Conservation (phyloP, 2,797 vertebrate genomes). For the Micrastur ruficollis region DNA sequence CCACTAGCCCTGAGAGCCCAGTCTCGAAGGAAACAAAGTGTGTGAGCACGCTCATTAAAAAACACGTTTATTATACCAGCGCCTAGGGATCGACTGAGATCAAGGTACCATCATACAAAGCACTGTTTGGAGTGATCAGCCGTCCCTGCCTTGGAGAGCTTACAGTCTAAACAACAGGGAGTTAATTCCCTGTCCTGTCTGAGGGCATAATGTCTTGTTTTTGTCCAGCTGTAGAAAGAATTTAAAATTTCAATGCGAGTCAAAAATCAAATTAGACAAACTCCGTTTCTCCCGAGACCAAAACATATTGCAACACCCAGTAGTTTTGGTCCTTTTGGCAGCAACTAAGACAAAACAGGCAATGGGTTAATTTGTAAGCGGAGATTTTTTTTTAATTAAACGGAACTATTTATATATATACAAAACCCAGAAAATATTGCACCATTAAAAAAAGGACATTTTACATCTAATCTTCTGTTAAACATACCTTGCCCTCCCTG, state of each 20-base stretch:
- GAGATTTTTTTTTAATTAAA: conserved; percentile 72
- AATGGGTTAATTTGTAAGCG: neutral
- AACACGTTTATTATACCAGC: neutral
- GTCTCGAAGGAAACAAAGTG: neutral
- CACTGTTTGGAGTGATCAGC: neutral
- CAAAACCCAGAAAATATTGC: conserved; percentile 64
- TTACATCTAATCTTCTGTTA: neutral
- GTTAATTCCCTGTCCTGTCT: neutral
- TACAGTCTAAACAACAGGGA: neutral
- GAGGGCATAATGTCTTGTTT: neutral
- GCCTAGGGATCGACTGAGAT: neutral
- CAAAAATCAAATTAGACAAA: neutral
- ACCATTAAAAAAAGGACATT: conserved; percentile 26
- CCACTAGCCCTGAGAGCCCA: neutral
- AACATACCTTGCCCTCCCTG: neutral
- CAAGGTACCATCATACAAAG: neutral
- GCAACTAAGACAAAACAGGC: neutral
- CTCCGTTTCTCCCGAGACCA: neutral
- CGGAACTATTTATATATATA: conserved; percentile 70
- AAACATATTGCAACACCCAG: neutral
- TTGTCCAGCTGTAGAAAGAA: neutral
- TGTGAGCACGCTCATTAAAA: neutral
- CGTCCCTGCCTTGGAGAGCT: neutral
- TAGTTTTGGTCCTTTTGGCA: neutral
- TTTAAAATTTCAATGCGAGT: neutral